Evolutionary conservation across 2,113 vertebrate species (phyloP).

Genomic region (Hemiscyllium ocellatum): DNA sequence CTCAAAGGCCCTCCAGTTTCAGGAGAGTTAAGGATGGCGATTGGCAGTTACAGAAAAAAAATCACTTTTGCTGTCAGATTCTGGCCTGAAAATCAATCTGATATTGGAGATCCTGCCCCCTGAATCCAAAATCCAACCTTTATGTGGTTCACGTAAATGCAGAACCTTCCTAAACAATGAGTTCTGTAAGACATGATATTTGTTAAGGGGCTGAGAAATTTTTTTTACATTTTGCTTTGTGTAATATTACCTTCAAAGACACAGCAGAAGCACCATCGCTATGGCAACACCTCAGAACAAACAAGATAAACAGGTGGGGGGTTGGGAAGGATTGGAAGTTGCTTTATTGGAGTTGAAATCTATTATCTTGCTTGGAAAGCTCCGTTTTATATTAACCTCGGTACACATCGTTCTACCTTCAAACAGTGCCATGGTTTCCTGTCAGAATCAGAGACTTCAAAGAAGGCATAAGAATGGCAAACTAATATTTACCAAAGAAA

Average conservation of each 20-base stretch:
- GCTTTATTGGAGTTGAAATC: neutral
- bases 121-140: neutral
- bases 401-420: neutral
- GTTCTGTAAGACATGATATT: neutral
- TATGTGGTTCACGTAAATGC: neutral
- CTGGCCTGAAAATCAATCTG: neutral
- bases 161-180: neutral
- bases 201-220: too few relatives aligned
- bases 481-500: neutral
- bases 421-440: neutral
- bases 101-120: neutral
- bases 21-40: too few relatives aligned
- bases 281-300: neutral
- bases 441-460: neutral
- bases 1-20: neutral
- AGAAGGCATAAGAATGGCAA: neutral
- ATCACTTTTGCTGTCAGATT: neutral
- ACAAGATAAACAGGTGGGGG: neutral
- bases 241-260: neutral
- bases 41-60: neutral
- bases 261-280: neutral
- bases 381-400: neutral
- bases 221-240: neutral
- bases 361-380: neutral
- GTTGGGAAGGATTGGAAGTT: neutral